Percentiles rank a stretch among this genome's conserved stretches.
These are phyloP conservation scores for Amphimedon queenslandica DNA, from an alignment of 37 sponge, comb jelly and placozoan genomes.

Conservation along the genomic window DNA sequence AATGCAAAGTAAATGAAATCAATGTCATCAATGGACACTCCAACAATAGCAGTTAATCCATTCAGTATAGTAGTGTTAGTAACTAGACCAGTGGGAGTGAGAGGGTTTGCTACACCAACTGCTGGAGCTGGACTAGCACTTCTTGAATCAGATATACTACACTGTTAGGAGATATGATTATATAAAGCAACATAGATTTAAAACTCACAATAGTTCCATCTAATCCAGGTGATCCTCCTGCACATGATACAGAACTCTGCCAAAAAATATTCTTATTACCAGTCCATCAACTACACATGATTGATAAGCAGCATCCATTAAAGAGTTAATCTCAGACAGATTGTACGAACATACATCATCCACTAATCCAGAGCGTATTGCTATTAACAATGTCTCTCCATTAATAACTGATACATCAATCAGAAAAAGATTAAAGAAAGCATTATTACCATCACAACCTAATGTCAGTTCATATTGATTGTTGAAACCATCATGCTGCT, in stretches of 20 bases:
- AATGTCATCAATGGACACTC: background rate
- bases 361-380: too few relatives aligned
- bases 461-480: slow-evolving; percentile 1
- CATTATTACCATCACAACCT: background rate
- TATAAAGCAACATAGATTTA: too few relatives aligned
- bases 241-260: too few relatives aligned
- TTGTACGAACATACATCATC: slow-evolving; percentile 6
- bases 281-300: background rate
- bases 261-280: background rate
- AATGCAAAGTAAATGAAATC: background rate
- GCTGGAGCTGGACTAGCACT: background rate
- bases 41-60: background rate
- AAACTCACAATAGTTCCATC: too few relatives aligned
- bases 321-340: slow-evolving; percentile 4
- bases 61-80: background rate
- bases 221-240: too few relatives aligned
- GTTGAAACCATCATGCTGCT: background rate
- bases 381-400: slow-evolving; percentile 2
- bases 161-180: too few relatives aligned
- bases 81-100: background rate
- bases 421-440: background rate
- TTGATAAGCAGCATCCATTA: background rate
- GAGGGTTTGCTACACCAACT: background rate
- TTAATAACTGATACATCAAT: background rate
- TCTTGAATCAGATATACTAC: too few relatives aligned